phyloP scores from a whole-genome alignment of 2,888 invertebrate species.

The Leucania comma region DNA sequence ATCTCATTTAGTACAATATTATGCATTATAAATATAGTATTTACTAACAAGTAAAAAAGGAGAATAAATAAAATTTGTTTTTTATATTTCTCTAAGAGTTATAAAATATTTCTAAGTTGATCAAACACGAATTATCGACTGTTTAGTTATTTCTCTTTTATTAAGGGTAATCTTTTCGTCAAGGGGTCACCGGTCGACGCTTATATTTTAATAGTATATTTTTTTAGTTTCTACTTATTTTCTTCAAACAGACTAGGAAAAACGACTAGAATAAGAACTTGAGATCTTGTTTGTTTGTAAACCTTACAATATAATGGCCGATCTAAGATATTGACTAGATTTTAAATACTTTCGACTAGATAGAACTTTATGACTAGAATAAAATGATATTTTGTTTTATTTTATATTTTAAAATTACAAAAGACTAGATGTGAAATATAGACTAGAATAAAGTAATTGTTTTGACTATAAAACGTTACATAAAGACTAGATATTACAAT shows the following conservation, averaged over 20 bases:
- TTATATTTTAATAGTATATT: no score
- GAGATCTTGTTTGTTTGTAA: background rate
- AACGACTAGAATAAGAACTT: constrained; percentile 16
- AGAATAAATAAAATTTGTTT: background rate
- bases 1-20: background rate
- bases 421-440: constrained; percentile 15
- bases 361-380: constrained; percentile 2
- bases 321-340: constrained; percentile 27
- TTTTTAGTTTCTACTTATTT: background rate
- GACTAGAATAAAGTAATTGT: background rate
- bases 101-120: background rate
- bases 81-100: background rate
- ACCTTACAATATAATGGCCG: background rate
- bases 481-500: constrained; percentile 16
- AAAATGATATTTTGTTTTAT: constrained; percentile 1
- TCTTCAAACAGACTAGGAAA: background rate
- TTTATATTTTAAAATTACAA: background rate
- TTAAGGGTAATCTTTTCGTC: background rate
- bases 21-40: background rate
- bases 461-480: constrained; percentile 23
- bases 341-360: background rate
- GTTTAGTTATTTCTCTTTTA: background rate
- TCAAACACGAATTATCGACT: background rate
- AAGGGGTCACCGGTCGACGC: constrained; percentile 24
- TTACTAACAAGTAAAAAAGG: background rate